Conservation (phyloP, 2,888 invertebrate genomes). For the Tenthredo scrophulariae region DNA sequence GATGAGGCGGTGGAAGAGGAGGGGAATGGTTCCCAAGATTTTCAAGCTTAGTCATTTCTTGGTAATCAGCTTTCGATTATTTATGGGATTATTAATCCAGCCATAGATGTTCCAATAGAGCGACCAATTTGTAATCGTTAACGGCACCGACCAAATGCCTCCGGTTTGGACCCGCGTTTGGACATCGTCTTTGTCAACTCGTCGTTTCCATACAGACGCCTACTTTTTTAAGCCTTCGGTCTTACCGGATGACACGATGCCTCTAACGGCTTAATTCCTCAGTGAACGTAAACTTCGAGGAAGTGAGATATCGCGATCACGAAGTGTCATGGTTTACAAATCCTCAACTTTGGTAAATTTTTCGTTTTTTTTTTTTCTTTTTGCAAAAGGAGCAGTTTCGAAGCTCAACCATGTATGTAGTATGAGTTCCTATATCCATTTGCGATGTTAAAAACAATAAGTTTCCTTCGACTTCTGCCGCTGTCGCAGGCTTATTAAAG, state of each 20-base stretch:
- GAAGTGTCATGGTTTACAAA: background rate
- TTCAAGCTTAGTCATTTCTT: constrained; percentile 57
- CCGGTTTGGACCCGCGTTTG: constrained; percentile 32
- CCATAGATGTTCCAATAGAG: constrained; percentile 72
- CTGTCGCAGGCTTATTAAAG: constrained; percentile 31
- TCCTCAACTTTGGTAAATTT: background rate
- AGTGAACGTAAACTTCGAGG: background rate
- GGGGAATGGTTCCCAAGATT: constrained; percentile 13
- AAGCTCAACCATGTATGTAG: background rate
- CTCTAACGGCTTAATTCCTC: constrained; percentile 42
- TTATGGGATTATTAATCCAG: constrained; percentile 75
- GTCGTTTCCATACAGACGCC: constrained; percentile 40
- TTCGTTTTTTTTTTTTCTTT: background rate
- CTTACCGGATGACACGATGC: constrained; percentile 41
- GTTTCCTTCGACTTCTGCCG: background rate
- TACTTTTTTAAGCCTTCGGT: constrained; percentile 49
- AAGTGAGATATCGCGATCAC: background rate
- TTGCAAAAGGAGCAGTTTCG: background rate
- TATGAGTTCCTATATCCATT: background rate
- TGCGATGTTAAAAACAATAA: background rate
- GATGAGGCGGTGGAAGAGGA: background rate
- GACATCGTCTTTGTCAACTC: constrained; percentile 49
- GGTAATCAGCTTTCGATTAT: constrained; percentile 75
- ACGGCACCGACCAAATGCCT: constrained; percentile 54
- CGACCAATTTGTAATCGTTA: constrained; percentile 76